phyloP scores from a whole-genome alignment of 2,797 vertebrate species.

The Zalophus californianus region DNA sequence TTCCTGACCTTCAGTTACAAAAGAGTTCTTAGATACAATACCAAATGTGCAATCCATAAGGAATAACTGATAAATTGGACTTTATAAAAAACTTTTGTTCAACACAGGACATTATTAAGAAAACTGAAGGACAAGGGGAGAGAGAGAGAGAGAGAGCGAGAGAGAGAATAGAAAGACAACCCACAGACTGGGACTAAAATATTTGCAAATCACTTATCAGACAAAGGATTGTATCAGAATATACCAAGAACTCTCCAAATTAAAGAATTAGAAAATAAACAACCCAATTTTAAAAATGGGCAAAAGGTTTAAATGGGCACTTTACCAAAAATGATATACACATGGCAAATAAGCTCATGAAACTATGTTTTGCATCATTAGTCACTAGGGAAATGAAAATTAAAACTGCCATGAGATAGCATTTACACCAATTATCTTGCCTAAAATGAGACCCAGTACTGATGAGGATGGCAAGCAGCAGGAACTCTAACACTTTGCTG shows the following conservation, averaged over 20 bases:
- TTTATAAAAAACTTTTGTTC: not conserved
- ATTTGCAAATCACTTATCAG: not conserved
- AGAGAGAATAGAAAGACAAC: not conserved
- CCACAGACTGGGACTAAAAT: not conserved
- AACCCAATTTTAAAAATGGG: not conserved
- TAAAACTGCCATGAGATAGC: not conserved
- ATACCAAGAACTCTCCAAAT: not conserved
- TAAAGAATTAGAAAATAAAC: not conserved
- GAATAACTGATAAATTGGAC: not conserved
- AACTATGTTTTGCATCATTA: not conserved
- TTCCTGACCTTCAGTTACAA: not conserved
- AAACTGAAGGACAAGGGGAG: not conserved
- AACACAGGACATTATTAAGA: not conserved
- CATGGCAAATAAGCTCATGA: not conserved
- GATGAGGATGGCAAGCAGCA: not conserved
- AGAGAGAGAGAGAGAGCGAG: not conserved
- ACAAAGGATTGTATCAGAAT: not conserved
- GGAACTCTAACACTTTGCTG: not conserved
- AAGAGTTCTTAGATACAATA: not conserved
- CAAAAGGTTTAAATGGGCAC: not conserved
- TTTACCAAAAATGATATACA: not conserved
- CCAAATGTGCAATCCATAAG: not conserved
- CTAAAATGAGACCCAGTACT: not conserved
- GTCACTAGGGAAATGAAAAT: not conserved
- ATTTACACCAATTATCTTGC: not conserved